Evolutionary conservation across 2,797 vertebrate species (phyloP).

Genomic region (Anniella stebbinsi): DNA sequence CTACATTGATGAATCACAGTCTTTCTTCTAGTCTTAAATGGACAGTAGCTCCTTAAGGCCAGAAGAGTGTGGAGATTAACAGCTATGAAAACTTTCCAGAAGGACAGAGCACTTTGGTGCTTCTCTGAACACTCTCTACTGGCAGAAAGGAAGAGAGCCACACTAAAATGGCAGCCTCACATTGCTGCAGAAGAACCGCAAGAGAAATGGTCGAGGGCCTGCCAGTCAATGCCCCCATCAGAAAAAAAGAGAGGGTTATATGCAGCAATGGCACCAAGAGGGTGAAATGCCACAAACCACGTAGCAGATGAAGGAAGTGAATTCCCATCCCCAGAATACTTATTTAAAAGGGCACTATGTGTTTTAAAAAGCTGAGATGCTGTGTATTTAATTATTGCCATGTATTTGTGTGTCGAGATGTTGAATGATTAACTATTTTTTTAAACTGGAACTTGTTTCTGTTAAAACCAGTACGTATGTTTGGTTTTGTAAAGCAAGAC

Average conservation of each 20-base stretch:
- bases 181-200: not conserved
- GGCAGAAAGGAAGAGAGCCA: not conserved
- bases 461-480: not conserved
- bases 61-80: not conserved
- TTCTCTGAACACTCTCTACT: not conserved
- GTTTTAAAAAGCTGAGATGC: constrained; percentile 2
- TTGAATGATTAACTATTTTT: constrained; percentile 21
- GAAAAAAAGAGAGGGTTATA: not conserved
- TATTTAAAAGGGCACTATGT: not conserved
- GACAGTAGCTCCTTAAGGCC: not conserved
- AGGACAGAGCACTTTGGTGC: not conserved
- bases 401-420: not conserved
- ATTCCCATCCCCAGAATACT: not conserved
- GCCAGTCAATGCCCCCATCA: too few species aligned
- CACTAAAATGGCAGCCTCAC: not conserved
- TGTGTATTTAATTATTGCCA: constrained; percentile 16
- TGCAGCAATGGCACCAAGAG: not conserved
- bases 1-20: not conserved
- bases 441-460: constrained; percentile 7
- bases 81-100: not conserved
- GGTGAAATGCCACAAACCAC: not conserved
- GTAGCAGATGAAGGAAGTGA: not conserved
- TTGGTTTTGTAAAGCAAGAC: not conserved
- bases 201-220: not conserved
- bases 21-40: not conserved